A percentile compares a stretch with the other conserved stretches of the same genome.
phyloP scores from a whole-genome alignment of 2,888 invertebrate species.

The Patella depressa region DNA sequence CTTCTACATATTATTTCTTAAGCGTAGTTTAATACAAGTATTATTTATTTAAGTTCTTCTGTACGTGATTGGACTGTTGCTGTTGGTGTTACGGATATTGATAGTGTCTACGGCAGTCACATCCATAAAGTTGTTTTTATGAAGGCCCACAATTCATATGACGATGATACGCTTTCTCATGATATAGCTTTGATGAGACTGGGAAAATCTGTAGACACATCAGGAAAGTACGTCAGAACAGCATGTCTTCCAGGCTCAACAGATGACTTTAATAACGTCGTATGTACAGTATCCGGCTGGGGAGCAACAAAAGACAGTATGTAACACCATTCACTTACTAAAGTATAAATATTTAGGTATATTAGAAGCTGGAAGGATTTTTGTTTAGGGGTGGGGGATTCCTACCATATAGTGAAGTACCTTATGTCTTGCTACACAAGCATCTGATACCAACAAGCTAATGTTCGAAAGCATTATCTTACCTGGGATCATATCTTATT shows the following conservation, averaged over 20 bases:
- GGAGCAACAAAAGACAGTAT: slow-evolving; percentile 17
- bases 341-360: too few species aligned
- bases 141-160: slow-evolving; percentile 41
- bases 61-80: slow-evolving; percentile 45
- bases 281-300: slow-evolving; percentile 36
- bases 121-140: slow-evolving; percentile 40
- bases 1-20: too few species aligned
- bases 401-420: too few species aligned
- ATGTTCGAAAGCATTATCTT: too few species aligned
- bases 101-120: slow-evolving; percentile 39
- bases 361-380: too few species aligned
- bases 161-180: slow-evolving; percentile 5
- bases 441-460: too few species aligned
- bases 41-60: not conserved
- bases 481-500: too few species aligned
- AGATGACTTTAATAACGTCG: slow-evolving; percentile 19
- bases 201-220: not conserved
- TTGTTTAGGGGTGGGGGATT: too few species aligned
- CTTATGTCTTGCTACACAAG: too few species aligned
- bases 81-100: slow-evolving; percentile 44
- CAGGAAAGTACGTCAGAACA: slow-evolving; percentile 5
- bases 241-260: slow-evolving; percentile 25
- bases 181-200: slow-evolving; percentile 15
- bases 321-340: too few species aligned
- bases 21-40: too few species aligned